Base-by-base conservation (phyloP, 2,113 vertebrate genomes). In the Passerina amoena region DNA sequence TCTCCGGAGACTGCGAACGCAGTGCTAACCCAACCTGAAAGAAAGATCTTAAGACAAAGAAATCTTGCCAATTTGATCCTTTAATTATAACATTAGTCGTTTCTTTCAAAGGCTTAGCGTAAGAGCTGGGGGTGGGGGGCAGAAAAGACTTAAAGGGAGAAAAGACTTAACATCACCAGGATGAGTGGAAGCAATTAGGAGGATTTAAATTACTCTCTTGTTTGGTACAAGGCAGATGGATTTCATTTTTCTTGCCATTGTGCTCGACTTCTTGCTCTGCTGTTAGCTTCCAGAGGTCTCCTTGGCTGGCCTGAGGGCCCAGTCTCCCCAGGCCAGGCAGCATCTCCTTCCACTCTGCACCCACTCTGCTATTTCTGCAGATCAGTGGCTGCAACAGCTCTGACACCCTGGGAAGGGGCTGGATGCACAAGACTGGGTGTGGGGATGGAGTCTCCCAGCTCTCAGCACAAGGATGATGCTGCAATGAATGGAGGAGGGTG, bases 31-130 rank as follows among this genome's bases (percentile, higher is more conserved):
- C 92, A 96, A 96, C 93, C 66, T 82, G 88, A 96, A 94, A 97
- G 84, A 93, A 97, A 96, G 93, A 96, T 96, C 93, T 97, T 96
- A 90, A 96, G 96, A 95, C 90, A 97, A 96, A 97, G 97, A 96
- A 95, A 87, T 96, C 92, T 94, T 97, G 89, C 93, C 93, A 96
- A 92, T 97, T 60, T 95, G 94, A 97, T 94, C 96, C 80, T 93
- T 98, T 98, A 97, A 98, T 97, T 98, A 97, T 92, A 98, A 96
- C 75, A 94, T 97, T 96, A 97, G 95, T 92, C 15, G 94, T 91
- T 94, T 90, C 94, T 96, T 97, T 97, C 96, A 94, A 96, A 98
- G 85, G 50, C 64, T 84, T 77, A 97, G 70, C 77, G 75, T 60
- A 94, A 91, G 73, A 76, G 71, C 76, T 95, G 94, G 93, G 79